Evolutionary conservation across 2,797 vertebrate genomes (phyloP).

Genomic region (Eleutherodactylus coqui): DNA sequence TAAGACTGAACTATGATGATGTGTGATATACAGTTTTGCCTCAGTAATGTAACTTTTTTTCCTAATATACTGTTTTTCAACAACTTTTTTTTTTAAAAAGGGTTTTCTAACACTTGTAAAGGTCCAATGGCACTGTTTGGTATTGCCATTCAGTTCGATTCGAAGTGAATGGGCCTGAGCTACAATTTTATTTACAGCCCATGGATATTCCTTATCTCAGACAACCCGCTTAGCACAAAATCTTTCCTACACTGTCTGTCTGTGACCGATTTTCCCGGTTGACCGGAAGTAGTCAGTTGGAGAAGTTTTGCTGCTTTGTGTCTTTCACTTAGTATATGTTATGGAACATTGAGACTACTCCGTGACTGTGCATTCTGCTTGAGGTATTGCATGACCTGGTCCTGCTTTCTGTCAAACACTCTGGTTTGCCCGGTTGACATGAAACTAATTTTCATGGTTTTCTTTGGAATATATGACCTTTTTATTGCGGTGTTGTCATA

Average conservation of each 20-base stretch:
- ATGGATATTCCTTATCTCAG: neutral
- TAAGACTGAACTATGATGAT: too few relatives aligned
- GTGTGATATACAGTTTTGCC: too few relatives aligned
- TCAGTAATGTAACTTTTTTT: too few relatives aligned
- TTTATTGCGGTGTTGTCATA: neutral
- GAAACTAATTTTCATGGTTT: neutral
- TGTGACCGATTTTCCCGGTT: neutral
- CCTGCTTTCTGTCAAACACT: conserved; percentile 13
- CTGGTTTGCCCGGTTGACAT: neutral
- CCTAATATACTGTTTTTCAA: too few relatives aligned
- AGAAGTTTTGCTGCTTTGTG: neutral
- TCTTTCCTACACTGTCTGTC: neutral
- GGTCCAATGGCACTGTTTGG: too few relatives aligned
- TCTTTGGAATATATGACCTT: neutral
- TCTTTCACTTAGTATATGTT: neutral
- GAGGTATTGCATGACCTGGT: conserved; percentile 10
- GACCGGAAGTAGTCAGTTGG: neutral
- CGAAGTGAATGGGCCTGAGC: neutral
- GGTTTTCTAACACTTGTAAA: too few relatives aligned
- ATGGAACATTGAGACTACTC: neutral
- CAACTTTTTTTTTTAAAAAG: too few relatives aligned
- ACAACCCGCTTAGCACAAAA: neutral
- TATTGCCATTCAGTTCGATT: too few relatives aligned
- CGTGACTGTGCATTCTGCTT: neutral
- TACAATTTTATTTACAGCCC: too few relatives aligned